Conservation (phyloP, 2,113 vertebrate species). For the Petrocephalus microphthalmus region DNA sequence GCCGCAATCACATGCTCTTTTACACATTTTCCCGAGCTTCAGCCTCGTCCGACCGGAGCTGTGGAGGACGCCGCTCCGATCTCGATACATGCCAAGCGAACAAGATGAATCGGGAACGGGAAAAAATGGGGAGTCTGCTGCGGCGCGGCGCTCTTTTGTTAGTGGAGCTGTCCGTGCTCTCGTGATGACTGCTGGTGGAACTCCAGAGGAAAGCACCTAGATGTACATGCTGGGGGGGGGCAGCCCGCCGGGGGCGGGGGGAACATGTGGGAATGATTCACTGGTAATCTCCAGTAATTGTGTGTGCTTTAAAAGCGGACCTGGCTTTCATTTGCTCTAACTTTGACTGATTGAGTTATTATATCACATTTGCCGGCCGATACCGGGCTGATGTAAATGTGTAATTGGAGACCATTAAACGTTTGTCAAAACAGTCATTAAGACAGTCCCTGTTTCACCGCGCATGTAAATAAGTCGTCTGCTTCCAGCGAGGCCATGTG, state of each 20-base stretch:
- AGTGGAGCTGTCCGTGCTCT: not conserved
- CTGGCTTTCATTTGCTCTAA: conserved; percentile 95
- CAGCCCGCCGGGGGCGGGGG: conserved; percentile 78
- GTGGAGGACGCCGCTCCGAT: not conserved
- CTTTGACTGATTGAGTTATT: conserved; percentile 95
- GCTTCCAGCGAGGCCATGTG: conserved; percentile 24
- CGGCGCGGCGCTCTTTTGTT: not conserved
- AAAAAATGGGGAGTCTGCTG: not conserved
- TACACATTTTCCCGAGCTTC: not conserved
- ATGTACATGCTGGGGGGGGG: conserved; percentile 82
- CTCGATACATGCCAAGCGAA: not conserved
- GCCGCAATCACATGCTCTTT: not conserved
- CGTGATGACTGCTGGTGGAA: conserved; percentile 37
- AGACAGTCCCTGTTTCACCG: conserved; percentile 45
- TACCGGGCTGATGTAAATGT: conserved; percentile 67
- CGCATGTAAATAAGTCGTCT: conserved; percentile 19
- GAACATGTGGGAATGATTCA: conserved; percentile 94
- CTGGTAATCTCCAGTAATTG: conserved; percentile 94
- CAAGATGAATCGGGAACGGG: not conserved
- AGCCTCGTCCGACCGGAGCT: not conserved
- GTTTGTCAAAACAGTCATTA: conserved; percentile 81
- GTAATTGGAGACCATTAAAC: conserved; percentile 85
- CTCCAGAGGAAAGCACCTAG: conserved; percentile 92
- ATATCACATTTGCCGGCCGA: conserved; percentile 84
- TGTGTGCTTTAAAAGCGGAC: conserved; percentile 86